Evolutionary conservation across 2,113 vertebrate species (phyloP), one percentile per base, ranked within the genome.

Genomic region (Anseranas semipalmata): DNA sequence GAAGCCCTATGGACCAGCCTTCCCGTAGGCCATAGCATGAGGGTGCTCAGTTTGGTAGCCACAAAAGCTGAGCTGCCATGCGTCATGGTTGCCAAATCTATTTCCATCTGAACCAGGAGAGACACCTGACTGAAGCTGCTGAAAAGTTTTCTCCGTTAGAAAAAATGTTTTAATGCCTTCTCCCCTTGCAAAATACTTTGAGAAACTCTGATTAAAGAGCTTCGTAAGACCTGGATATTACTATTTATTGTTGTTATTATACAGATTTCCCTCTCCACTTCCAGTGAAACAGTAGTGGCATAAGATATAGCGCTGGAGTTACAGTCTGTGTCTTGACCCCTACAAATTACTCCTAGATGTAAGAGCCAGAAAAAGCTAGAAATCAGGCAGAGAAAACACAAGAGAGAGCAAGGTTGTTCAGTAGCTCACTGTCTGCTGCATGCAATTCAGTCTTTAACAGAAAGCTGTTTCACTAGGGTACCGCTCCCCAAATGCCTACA

Each of bases 171-270:
- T 43, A n/a, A 27, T 13, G 10, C 8, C 27, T 79, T 76, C 87
- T 55, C 9, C 25, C 22, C 56, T 43, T n/a, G 35, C 39, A 58
- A 83, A 90, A 76, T 16, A 11, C 18, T 35, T 68, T 0, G 15
- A 79, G 35, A 66, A 74, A 37, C 21, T 28, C 62, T 72, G 87
- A 58, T 48, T 46, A n/a, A 89, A 82, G 55, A 83, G 24, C 43
- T 70, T 41, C 0, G 3, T 4, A 4, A 68, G 71, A 52, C 15
- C n/a, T 33, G 56, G 33, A 7, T 60, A 32, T 93, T 72, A 52
- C 62, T 93, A 68, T 93, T 93, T 90, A 76, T 48, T 67, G 65
- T 84, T 89, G 65, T 87, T 90, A 25, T 71, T 89, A 53, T 39
- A 73, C 67, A 83, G 75, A 73, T 67, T 62, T 94, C 63, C 20